Conservation (phyloP, 2,888 invertebrate genomes). For the Caprella mutica region DNA sequence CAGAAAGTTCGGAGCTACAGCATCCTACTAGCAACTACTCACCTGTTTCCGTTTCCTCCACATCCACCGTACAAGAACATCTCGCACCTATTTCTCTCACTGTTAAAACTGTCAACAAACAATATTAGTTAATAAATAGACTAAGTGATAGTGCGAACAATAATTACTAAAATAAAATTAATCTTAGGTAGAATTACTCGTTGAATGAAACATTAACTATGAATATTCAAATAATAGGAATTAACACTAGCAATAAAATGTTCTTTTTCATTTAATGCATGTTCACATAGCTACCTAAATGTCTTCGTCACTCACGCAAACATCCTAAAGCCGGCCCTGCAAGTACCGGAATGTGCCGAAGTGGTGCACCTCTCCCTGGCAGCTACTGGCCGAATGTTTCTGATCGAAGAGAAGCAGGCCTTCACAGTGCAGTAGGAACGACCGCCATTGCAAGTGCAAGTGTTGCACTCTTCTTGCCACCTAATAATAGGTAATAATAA, state of each 20-base stretch:
- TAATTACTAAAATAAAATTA: too few species aligned
- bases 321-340: not conserved
- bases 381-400: not conserved
- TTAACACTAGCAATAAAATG: too few species aligned
- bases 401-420: not conserved
- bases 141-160: too few species aligned
- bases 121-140: too few species aligned
- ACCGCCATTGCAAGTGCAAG: not conserved
- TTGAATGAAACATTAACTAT: too few species aligned
- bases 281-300: too few species aligned
- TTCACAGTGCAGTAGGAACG: not conserved
- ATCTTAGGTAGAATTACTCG: too few species aligned
- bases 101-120: slow-evolving; percentile 10
- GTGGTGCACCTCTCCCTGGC: not conserved
- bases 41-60: slow-evolving; percentile 15
- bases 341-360: not conserved
- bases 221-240: too few species aligned
- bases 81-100: slow-evolving; percentile 11
- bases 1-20: too few species aligned
- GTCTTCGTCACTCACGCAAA: too few species aligned
- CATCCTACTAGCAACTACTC: too few species aligned
- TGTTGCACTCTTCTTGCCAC: not conserved
- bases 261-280: too few species aligned
- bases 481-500: not conserved
- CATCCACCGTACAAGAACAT: slow-evolving; percentile 18